Percentiles rank a stretch among this genome's conserved stretches.
phyloP scores from a whole-genome alignment of 1,140 invertebrate genomes.

The Zaprionus taronus region DNA sequence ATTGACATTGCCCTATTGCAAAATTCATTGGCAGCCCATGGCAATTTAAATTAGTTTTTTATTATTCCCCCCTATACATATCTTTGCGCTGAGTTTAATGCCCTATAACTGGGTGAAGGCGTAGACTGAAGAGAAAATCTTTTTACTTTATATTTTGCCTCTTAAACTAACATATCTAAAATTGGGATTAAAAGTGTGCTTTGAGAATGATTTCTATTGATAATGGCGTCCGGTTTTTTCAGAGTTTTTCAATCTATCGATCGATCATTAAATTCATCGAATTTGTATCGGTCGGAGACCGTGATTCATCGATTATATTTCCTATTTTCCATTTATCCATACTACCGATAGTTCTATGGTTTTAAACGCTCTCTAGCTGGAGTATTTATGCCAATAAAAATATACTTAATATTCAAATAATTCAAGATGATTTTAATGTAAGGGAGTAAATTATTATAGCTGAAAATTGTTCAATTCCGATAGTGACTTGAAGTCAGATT shows the following conservation, averaged over 20 bases:
- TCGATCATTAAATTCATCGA: too few species aligned
- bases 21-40: constrained; percentile 73
- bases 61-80: constrained; percentile 26
- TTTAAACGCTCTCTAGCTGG: too few species aligned
- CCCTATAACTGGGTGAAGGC: constrained; percentile 12
- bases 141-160: neutral
- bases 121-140: neutral
- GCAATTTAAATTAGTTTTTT: constrained; percentile 71
- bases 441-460: neutral
- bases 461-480: neutral
- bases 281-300: too few species aligned
- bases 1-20: constrained; percentile 75
- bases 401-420: too few species aligned
- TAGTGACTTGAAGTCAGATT: neutral
- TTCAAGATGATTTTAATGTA: too few species aligned
- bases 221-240: too few species aligned
- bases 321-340: too few species aligned
- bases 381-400: too few species aligned
- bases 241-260: too few species aligned
- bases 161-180: neutral
- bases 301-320: too few species aligned
- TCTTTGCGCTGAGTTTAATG: constrained; percentile 29
- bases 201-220: too few species aligned
- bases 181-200: neutral
- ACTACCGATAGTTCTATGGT: too few species aligned